Percentiles rank a stretch among this genome's conserved stretches.
Evolutionary conservation across 2,888 invertebrate genomes (phyloP).

Genomic region (Microctonus aethiopoides): DNA sequence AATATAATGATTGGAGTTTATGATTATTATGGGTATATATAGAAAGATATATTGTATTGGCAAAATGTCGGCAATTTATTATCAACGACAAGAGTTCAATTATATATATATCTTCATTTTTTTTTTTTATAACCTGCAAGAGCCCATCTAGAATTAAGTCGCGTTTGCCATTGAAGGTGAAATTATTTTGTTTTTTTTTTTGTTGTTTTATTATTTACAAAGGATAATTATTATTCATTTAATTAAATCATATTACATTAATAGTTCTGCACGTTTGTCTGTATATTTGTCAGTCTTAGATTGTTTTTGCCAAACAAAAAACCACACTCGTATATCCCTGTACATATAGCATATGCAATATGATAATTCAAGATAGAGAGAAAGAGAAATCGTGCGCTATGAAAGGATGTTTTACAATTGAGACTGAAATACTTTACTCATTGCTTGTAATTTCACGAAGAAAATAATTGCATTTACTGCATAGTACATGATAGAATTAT

Average conservation of each 20-base stretch:
- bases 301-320: constrained; percentile 61
- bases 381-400: not conserved
- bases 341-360: constrained; percentile 39
- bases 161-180: constrained; percentile 61
- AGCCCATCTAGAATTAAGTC: constrained; percentile 60
- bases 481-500: no score
- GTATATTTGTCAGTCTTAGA: constrained; percentile 66
- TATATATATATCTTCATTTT: constrained; percentile 24
- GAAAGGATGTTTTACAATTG: not conserved
- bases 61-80: constrained; percentile 61
- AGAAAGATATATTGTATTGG: constrained; percentile 41
- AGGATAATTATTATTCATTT: constrained; percentile 56
- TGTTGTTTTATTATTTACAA: constrained; percentile 64
- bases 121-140: constrained; percentile 43
- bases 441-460: not conserved
- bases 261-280: constrained; percentile 62
- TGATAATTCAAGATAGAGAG: constrained; percentile 19
- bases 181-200: constrained; percentile 35
- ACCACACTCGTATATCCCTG: constrained; percentile 36
- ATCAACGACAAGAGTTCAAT: constrained; percentile 54
- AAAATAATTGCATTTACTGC: not conserved
- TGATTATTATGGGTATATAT: not conserved
- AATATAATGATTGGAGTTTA: not conserved
- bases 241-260: constrained; percentile 61
- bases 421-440: not conserved